These are phyloP conservation scores for Leptogaster cylindrica DNA, from an alignment of 2,888 invertebrate species.

Conservation along the genomic window DNA sequence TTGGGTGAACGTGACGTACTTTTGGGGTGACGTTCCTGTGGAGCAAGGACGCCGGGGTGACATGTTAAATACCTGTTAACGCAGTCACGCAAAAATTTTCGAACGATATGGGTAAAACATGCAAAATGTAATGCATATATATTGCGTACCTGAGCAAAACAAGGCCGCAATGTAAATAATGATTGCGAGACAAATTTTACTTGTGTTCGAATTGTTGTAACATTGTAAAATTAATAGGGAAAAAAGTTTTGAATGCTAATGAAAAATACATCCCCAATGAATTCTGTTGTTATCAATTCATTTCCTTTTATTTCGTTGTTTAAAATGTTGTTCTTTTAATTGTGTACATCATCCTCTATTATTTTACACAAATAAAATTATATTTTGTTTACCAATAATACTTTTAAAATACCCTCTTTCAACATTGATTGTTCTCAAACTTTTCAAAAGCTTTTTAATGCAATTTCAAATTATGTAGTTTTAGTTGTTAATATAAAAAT, in stretches of 20 bases:
- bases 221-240: background rate
- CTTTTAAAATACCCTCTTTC: too few species aligned
- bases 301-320: too few species aligned
- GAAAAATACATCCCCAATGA: too few species aligned
- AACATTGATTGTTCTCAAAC: too few species aligned
- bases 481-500: too few species aligned
- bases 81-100: slow-evolving; percentile 1
- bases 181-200: background rate
- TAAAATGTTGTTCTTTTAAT: too few species aligned
- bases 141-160: background rate
- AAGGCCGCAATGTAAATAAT: background rate
- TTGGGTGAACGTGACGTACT: slow-evolving; percentile 3
- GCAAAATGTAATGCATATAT: background rate
- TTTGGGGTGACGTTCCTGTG: slow-evolving; percentile 6
- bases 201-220: background rate
- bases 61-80: slow-evolving; percentile 17
- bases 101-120: background rate
- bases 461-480: too few species aligned
- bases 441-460: too few species aligned
- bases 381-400: too few species aligned
- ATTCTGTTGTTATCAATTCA: too few species aligned
- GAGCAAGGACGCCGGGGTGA: background rate
- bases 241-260: background rate
- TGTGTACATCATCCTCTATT: too few species aligned
- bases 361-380: too few species aligned